Evolutionary conservation across 2,888 invertebrate genomes (phyloP), one percentile per base, ranked within the genome.

Genomic region (Drosophila aldrichi): DNA sequence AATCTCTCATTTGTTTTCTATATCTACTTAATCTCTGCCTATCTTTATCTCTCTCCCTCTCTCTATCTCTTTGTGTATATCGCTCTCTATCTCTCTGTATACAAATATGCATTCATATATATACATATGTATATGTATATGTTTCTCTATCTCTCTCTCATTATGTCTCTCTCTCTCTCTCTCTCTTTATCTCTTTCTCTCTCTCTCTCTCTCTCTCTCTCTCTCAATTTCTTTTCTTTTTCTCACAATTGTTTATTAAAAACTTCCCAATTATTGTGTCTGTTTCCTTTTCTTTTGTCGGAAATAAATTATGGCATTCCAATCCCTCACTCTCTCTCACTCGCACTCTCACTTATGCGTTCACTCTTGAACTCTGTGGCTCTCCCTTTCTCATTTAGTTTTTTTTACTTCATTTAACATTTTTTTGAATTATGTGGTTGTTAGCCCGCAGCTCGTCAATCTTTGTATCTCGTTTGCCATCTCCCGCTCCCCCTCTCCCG

Each of bases 391-490:
- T 49, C 32, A 7, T 7, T 34, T 32, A 32, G 32, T 34, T 49
- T 49, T 49, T 20, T 4, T 14, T 49, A 20, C 32, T 34, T 49
- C 49, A 49, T 32, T 49, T 49, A 49, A 49, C 48, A 8, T 32
- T 49, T 48, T 48, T 48, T 48, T 12, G 29, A 49, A 49, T 49
- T 32, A 49, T 49, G 29, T 49, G 18, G 9, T 18, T 49, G 18
- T 49, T 49, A 49, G 32, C 32, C 48, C 32, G 48, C 48, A 49
- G 48, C 48, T 49, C 29, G n/a, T 48, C 48, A 32, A 18, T 49
- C 48, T 32, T 32, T n/a, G 29, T 12, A 32, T 49, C n/a, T 32
- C n/a, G n/a, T 18, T 22, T 16, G 22, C 44, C 14, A 22, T 18
- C n/a, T 7, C 18, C 16, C 14, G 8, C n/a, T 14, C 8, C 8